Evolutionary conservation across 2,113 vertebrate species (phyloP), one percentile per base, ranked within the genome.

Genomic region (Mesembrinibis cayennensis): DNA sequence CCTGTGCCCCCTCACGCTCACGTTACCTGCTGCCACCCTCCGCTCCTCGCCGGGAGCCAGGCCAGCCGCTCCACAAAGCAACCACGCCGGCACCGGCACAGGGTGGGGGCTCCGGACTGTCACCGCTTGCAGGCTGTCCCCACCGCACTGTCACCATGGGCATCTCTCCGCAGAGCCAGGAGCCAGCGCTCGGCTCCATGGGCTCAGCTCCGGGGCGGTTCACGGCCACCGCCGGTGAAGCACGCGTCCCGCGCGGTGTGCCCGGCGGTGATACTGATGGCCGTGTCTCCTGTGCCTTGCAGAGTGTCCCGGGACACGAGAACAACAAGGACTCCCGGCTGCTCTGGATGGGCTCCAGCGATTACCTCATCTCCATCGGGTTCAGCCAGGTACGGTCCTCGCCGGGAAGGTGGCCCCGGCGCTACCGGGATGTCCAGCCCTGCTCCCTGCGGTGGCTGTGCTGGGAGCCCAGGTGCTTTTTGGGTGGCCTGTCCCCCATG

Each of bases 321-420:
- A 99, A 96, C 96, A 98, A 98, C 98, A 99, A 98, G 97, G 99
- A 99, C 74, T 98, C 98, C 9, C 98, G 98, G 40, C 96, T 99
- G 95, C 96, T 98, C 23, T 99, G 99, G 99, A 97, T 98, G 55
- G 98, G 98, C 79, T 97, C 98, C 47, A 97, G 82, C 7, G 98
- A 99, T 79, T 83, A 95, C 90, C 97, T 99, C 25, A 90, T 99
- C 87, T 99, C 99, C 10, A 98, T 99, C 0, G 99, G 99, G 82
- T 99, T 99, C 96, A 99, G 98, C 96, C 99, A 98, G 99, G 99
- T 99, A 98, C 6, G 4, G 8, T 81, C 69, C 84, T 87, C 0
- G 0, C 63, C 6, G 8, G n/a, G 52, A 72, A 62, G 50, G 86
- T 61, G 76, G n/a, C 91, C 13, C 66, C 4, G 15, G 56, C 5